These are phyloP conservation scores for Arctia plantaginis DNA, from an alignment of 2,888 invertebrate species.

Conservation along the genomic window DNA sequence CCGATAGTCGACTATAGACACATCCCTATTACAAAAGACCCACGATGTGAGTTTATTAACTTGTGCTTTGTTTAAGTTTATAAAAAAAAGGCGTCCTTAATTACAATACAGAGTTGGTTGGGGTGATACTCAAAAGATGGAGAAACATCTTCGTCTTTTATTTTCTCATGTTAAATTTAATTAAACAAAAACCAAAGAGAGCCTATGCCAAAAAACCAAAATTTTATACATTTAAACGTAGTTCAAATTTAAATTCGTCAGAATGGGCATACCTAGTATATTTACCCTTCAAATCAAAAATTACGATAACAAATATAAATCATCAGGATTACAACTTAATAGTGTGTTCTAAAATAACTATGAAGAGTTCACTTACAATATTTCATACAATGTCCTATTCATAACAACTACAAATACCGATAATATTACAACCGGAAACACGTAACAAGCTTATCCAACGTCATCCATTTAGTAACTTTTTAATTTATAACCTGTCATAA, in stretches of 20 bases:
- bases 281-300: neutral
- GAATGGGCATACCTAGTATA: neutral
- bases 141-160: neutral
- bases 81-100: neutral
- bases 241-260: neutral
- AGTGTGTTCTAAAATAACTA: neutral
- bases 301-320: neutral
- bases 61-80: neutral
- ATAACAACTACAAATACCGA: neutral
- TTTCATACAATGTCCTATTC: neutral
- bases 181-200: neutral
- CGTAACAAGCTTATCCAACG: constrained; percentile 34
- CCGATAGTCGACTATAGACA: neutral
- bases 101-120: neutral
- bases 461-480: constrained; percentile 43
- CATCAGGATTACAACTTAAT: neutral
- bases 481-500: constrained; percentile 48
- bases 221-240: neutral
- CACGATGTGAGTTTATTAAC: neutral
- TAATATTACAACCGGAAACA: constrained; percentile 31
- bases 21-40: neutral
- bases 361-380: neutral
- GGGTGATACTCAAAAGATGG: neutral
- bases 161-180: neutral
- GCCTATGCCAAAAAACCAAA: neutral